These are phyloP conservation scores for Sigmodon hispidus DNA, from an alignment of 2,113 vertebrate genomes.

Conservation along the genomic window DNA sequence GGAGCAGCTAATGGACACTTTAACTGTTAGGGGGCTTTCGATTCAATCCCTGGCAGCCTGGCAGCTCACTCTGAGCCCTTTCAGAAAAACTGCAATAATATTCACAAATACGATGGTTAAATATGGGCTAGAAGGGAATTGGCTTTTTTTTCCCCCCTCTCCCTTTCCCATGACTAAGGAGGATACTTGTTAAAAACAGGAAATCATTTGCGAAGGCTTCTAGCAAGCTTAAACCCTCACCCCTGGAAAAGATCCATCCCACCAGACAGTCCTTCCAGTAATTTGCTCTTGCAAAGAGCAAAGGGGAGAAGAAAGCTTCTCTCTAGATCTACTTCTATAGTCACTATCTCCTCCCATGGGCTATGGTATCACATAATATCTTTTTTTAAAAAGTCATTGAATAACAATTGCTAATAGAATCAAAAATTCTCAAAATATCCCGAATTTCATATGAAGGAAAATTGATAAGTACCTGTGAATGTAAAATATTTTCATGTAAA, in stretches of 20 bases:
- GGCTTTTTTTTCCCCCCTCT: background rate
- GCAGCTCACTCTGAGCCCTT: slow-evolving; percentile 58
- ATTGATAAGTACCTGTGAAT: background rate
- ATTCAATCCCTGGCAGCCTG: slow-evolving; percentile 57
- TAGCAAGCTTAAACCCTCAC: background rate
- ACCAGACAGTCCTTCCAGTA: background rate
- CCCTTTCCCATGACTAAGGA: background rate
- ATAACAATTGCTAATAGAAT: background rate
- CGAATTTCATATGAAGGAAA: slow-evolving; percentile 47
- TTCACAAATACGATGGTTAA: slow-evolving; percentile 68
- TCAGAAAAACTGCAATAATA: slow-evolving; percentile 61
- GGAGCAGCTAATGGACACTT: slow-evolving; percentile 67
- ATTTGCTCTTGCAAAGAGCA: background rate
- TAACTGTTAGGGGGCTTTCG: slow-evolving; percentile 64
- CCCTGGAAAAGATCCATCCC: background rate
- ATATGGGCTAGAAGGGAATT: slow-evolving; percentile 56
- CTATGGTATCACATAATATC: background rate
- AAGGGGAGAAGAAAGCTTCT: background rate
- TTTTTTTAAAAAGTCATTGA: background rate
- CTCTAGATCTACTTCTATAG: background rate
- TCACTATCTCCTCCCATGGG: background rate
- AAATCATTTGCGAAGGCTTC: slow-evolving; percentile 45
- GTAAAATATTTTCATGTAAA: background rate
- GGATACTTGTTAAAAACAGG: slow-evolving; percentile 51
- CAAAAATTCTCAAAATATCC: background rate